phyloP scores from a whole-genome alignment of 2,888 invertebrate genomes.

The Notodonta ziczac region DNA sequence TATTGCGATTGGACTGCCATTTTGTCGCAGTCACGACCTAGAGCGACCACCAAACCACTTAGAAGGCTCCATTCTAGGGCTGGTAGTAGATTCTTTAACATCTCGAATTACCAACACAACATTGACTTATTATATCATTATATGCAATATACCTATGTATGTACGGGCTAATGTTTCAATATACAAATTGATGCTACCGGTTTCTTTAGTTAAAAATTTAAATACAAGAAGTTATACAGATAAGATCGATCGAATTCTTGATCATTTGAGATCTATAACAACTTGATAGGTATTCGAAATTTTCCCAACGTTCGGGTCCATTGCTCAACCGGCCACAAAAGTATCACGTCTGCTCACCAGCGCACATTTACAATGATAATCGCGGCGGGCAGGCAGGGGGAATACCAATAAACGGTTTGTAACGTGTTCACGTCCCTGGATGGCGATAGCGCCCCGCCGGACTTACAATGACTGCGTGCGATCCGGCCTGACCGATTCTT shows the following conservation, averaged over 20 bases:
- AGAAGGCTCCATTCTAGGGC: not conserved
- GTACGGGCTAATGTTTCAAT: too few species aligned
- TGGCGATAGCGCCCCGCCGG: constrained; percentile 33
- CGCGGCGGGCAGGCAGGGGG: constrained; percentile 42
- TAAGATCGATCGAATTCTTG: too few species aligned
- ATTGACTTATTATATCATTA: too few species aligned
- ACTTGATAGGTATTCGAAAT: not conserved
- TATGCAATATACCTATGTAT: too few species aligned
- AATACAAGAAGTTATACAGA: too few species aligned
- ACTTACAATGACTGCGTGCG: constrained; percentile 31
- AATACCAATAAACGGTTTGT: constrained; percentile 64
- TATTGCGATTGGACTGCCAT: constrained; percentile 30
- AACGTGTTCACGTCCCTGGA: constrained; percentile 58
- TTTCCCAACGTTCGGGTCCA: constrained; percentile 7
- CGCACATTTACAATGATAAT: constrained; percentile 55
- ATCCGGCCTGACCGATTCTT: constrained; percentile 11
- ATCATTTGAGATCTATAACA: not conserved
- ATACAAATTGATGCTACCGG: too few species aligned
- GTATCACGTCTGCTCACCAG: constrained; percentile 42
- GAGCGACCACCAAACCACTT: too few species aligned
- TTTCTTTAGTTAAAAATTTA: too few species aligned
- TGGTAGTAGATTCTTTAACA: too few species aligned
- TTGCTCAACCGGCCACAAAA: constrained; percentile 22
- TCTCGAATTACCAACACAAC: too few species aligned
- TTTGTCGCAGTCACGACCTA: constrained; percentile 3